Evolutionary conservation across 2,113 vertebrate species (phyloP).

Genomic region (Polypterus senegalus): DNA sequence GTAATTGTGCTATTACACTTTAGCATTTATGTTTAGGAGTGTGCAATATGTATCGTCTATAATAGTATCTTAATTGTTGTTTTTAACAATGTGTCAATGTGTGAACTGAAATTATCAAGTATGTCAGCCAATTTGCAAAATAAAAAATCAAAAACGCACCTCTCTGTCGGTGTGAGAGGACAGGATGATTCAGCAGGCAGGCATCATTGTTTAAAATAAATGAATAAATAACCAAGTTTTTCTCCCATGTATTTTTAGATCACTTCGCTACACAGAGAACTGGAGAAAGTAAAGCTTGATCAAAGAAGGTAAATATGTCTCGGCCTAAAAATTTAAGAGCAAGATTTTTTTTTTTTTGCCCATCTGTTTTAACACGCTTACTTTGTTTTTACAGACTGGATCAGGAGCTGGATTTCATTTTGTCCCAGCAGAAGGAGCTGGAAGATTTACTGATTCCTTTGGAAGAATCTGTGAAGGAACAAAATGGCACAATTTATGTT

Average conservation of each 20-base stretch:
- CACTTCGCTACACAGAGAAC: constrained; percentile 80
- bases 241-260: constrained; percentile 43
- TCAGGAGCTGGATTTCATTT: constrained; percentile 92
- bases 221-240: too few relatives aligned
- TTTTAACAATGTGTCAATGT: too few relatives aligned
- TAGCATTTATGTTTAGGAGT: too few relatives aligned
- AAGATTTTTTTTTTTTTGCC: neutral
- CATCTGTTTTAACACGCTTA: neutral
- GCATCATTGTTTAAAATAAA: too few relatives aligned
- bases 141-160: too few relatives aligned
- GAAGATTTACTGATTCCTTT: constrained; percentile 80
- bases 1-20: too few relatives aligned
- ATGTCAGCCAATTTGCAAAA: too few relatives aligned
- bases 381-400: constrained; percentile 52
- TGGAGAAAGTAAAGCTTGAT: constrained; percentile 95
- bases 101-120: too few relatives aligned
- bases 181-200: too few relatives aligned
- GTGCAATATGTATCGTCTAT: too few relatives aligned
- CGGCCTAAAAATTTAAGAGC: neutral
- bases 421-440: constrained; percentile 94
- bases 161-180: too few relatives aligned
- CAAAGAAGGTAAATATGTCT: constrained; percentile 58
- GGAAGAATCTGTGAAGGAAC: constrained; percentile 87
- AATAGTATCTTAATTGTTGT: too few relatives aligned
- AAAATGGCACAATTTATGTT: constrained; percentile 89